These are phyloP conservation scores for Ladona fulva DNA, from an alignment of 1,140 invertebrate species.

Conservation along the genomic window DNA sequence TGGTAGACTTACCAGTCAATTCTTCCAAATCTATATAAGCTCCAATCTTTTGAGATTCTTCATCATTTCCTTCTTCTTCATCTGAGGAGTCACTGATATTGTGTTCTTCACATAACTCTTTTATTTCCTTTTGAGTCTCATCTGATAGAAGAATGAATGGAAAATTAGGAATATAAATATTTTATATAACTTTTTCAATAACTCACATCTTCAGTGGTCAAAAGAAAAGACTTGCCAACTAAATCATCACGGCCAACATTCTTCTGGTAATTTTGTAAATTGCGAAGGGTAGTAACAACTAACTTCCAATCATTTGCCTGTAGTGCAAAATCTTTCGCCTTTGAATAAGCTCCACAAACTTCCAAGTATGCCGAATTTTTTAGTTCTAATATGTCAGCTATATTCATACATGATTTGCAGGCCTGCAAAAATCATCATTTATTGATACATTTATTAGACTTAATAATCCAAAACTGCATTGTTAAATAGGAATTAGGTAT, in stretches of 20 bases:
- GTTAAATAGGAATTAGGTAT: no score
- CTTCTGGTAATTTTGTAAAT: conserved; percentile 32
- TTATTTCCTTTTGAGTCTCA: conserved; percentile 41
- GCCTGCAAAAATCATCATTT: conserved; percentile 32
- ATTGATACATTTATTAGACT: no score
- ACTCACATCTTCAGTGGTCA: no score
- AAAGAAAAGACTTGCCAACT: neutral
- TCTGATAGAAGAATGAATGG: conserved; percentile 27
- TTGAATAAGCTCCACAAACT: conserved; percentile 50
- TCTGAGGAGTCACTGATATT: conserved; percentile 31
- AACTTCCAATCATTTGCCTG: conserved; percentile 48
- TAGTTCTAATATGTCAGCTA: conserved; percentile 57
- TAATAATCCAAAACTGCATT: no score
- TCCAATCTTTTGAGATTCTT: conserved; percentile 49
- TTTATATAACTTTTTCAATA: no score
- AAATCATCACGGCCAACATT: conserved; percentile 25
- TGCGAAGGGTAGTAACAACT: conserved; percentile 48
- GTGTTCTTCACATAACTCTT: conserved; percentile 35
- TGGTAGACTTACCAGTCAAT: conserved; percentile 47
- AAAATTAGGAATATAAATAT: no score
- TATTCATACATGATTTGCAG: conserved; percentile 50
- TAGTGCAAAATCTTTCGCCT: conserved; percentile 51
- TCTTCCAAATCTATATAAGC: conserved; percentile 60
- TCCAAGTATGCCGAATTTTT: conserved; percentile 48
- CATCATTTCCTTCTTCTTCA: conserved; percentile 38